Evolutionary conservation across 1,140 invertebrate species (phyloP), one percentile per base, ranked within the genome.

Genomic region (Dinoponera quadriceps): DNA sequence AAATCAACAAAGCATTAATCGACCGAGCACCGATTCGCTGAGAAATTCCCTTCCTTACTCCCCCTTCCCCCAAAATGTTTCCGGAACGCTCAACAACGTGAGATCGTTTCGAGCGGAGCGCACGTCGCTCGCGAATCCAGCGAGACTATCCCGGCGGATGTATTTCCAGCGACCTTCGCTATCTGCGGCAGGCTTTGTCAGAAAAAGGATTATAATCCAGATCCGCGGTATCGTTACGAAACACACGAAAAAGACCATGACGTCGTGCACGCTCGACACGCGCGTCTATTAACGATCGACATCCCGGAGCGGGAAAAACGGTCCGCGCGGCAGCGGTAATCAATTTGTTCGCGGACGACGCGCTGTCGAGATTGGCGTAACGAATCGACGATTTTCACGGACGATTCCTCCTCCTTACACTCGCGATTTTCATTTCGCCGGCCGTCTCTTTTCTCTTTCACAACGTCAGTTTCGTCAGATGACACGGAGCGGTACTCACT

Each of bases 231-330:
- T 60, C 18, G 16, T 33, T 62, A 25, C 18, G 57, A 62, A 62
- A 75, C 20, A 9, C 38, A 11, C 38, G 3, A 22, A 20, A 9
- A 5, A 25, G 9, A 9, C 22, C 1, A 18, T 22, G 66, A 51
- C 20, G 38, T 20, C 9, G 38, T 18, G 33, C n/a, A 16, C 27
- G 16, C 16, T 68, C 4, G 66, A 29, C 48, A 69, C 66, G 20
- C 16, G 66, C 48, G 48, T 51, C 48, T 1, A 60, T 59, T 27
- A 27, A 48, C 18, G 71, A 48, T 74, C n/a, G 72, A 60, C n/a
- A 48, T 62, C 57, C 18, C 22, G 22, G 33, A 7, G 14, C 38
- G 33, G 9, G 7, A 44, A 49, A 33, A 71, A 7, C 18, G 14
- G n/a, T 29, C 11, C 20, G 59, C 27, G 59, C 27, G 27, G 33